Base-by-base conservation (phyloP, 2,113 vertebrate genomes). In the Alouatta palliata region DNA sequence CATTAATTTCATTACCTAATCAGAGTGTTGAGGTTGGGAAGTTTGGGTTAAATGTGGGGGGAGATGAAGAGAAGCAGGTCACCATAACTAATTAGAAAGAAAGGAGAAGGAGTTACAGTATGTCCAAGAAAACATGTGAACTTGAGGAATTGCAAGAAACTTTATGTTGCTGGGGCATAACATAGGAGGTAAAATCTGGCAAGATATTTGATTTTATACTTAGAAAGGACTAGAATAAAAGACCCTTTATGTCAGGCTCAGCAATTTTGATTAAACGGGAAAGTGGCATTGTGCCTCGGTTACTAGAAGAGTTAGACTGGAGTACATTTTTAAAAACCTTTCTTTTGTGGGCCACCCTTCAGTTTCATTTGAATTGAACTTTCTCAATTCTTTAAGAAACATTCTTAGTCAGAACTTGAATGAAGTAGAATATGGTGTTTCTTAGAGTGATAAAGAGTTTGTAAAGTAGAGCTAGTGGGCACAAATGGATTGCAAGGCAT, bases 321-420 rank as follows among this genome's bases (percentile, higher is more conserved):
- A 81, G 32, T 49, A 45, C 8, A 30, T 54, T 82, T 49, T 92
- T 56, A 25, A 77, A 73, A 88, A 43, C 6, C 0, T 58, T 93
- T 43, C 13, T 52, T 9, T 40, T 94, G 6, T 70, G 30, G 32
- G 1, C 20, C 9, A 79, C 12, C 0, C 2, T 61, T 68, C 61
- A 45, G 2, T 88, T 81, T 94, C 85, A 94, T 96, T 52, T 90
- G 37, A 85, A 37, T 40, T 71, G 21, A 92, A 27, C 14, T 94
- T 91, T 85, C 35, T 66, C 43, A 87, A 0, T 93, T 79, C 10
- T 83, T 85, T 20, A 80, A 73, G 68, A 92, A 75, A n/a, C 19
- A 88, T 35, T 83, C 49, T 58, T 76, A 76, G 16, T 37, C 71
- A 88, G 32, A 45, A 56, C 43, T 54, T 79, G 9, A 30, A 32